Percentiles rank a stretch among this genome's conserved stretches.
These are phyloP conservation scores for Caloenas nicobarica DNA, from an alignment of 2,113 vertebrate species.

Conservation along the genomic window DNA sequence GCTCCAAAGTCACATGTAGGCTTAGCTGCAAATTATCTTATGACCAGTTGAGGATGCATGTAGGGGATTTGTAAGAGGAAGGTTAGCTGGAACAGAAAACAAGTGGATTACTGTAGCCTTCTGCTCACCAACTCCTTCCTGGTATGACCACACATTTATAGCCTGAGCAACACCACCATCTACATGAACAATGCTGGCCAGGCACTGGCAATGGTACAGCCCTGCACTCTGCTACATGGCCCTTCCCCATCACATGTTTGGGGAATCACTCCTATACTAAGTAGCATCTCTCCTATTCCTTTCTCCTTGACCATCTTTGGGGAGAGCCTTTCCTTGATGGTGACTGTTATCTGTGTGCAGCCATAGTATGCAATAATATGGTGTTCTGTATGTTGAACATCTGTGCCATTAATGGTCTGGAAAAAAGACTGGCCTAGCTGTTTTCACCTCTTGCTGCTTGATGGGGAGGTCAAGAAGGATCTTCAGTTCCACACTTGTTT, in stretches of 20 bases:
- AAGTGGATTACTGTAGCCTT: not conserved
- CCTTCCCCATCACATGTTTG: not conserved
- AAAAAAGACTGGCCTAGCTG: not conserved
- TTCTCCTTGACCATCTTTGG: not conserved
- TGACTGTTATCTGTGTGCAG: not conserved
- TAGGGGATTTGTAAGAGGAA: not conserved
- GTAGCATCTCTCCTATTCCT: not conserved
- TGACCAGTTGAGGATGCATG: not conserved
- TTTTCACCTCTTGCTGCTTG: not conserved
- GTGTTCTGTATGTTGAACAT: not conserved
- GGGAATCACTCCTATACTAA: not conserved
- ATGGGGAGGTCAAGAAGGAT: not conserved
- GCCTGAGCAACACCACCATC: not conserved
- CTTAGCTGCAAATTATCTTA: not conserved
- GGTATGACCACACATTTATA: not conserved
- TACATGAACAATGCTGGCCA: not conserved
- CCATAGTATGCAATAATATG: not conserved
- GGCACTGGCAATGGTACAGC: not conserved
- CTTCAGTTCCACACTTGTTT: not conserved
- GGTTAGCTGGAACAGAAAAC: not conserved
- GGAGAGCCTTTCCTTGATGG: not conserved
- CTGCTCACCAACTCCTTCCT: not conserved
- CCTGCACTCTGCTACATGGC: not conserved
- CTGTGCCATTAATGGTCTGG: not conserved
- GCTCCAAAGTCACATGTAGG: not conserved